Percentiles rank a stretch among this genome's conserved stretches.
Conservation (phyloP, 1,140 invertebrate genomes). For the Sminthurides bifidus region DNA sequence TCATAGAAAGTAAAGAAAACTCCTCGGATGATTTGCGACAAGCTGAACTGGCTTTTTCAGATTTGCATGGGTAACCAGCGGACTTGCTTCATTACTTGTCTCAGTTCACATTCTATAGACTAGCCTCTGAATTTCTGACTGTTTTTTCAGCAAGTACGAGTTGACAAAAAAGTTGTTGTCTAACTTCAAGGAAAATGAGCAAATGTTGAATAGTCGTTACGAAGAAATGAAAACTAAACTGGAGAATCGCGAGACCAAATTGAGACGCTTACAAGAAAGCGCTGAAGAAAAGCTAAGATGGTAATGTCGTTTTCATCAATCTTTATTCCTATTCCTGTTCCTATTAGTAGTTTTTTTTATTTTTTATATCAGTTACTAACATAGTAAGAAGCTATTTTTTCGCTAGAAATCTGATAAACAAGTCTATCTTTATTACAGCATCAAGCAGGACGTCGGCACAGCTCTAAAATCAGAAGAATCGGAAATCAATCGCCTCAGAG, state of each 20-base stretch:
- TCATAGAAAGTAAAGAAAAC: conserved; percentile 10
- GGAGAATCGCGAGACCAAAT: conserved; percentile 11
- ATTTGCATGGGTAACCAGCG: conserved; percentile 15
- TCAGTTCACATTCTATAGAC: background rate
- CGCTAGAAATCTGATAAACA: too few species aligned
- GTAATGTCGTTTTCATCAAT: background rate
- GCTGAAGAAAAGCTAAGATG: conserved; percentile 9
- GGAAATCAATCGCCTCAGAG: conserved; percentile 11
- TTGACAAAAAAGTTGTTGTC: background rate
- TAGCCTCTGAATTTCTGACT: background rate
- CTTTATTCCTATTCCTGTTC: background rate
- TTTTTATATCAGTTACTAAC: background rate
- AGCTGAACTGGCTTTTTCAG: conserved; percentile 22
- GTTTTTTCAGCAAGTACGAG: conserved; percentile 15
- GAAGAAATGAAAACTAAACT: conserved; percentile 13
- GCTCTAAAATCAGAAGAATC: background rate
- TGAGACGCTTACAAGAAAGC: conserved; percentile 5
- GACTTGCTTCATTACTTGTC: background rate
- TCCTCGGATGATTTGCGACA: conserved; percentile 20
- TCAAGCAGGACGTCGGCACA: background rate
- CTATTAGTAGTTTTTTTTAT: background rate
- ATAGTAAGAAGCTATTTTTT: background rate
- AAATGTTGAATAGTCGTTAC: conserved; percentile 6
- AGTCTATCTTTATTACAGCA: background rate
- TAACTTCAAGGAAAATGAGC: conserved; percentile 20